Conservation (phyloP, 2,113 vertebrate genomes). For the Brachyhypopomus occidentalis region DNA sequence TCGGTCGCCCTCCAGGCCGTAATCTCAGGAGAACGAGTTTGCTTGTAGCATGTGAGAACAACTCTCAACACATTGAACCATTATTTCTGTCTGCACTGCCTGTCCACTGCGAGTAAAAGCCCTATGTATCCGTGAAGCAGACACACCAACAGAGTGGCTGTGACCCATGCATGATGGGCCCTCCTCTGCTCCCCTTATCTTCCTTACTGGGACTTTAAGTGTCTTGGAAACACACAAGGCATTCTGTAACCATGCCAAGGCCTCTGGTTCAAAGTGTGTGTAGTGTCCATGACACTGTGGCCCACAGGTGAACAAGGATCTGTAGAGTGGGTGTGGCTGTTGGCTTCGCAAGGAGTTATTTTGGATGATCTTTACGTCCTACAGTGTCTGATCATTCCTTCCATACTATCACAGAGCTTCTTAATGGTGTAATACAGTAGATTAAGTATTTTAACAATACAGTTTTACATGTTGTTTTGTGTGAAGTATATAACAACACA, state of each 20-base stretch:
- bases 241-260: constrained; percentile 49
- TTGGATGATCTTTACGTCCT: constrained; percentile 45
- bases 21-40: background rate
- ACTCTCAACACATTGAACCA: background rate
- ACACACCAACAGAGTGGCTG: constrained; percentile 45
- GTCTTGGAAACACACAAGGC: constrained; percentile 36
- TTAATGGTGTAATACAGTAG: background rate
- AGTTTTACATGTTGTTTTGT: background rate
- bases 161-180: constrained; percentile 44
- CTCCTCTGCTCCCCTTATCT: constrained; percentile 33
- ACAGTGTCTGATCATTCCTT: constrained; percentile 18
- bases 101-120: background rate
- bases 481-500: too few species aligned
- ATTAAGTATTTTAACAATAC: background rate
- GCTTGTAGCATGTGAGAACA: background rate
- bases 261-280: constrained; percentile 62
- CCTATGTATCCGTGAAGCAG: background rate
- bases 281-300: constrained; percentile 56
- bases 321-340: constrained; percentile 28
- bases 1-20: background rate
- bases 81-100: background rate
- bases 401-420: constrained; percentile 19
- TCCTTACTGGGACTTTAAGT: background rate
- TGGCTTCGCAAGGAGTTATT: constrained; percentile 47
- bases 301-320: constrained; percentile 42